Evolutionary conservation across 2,888 invertebrate genomes (phyloP), one percentile per base, ranked within the genome.

Genomic region (Cataglyphis albicans): DNA sequence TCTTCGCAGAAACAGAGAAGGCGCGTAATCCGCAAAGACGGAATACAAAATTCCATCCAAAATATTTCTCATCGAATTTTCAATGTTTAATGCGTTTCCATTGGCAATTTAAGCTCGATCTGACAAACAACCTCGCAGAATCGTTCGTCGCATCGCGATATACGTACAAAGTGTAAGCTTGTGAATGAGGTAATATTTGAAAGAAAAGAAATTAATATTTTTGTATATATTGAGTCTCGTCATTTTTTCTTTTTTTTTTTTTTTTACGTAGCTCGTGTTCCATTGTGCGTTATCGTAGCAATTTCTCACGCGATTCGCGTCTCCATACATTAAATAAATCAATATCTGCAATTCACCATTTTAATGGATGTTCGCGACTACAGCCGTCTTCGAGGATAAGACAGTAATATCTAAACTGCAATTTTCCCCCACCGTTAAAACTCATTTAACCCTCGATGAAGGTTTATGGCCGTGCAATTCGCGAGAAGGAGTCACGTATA

Each of bases 371-470:
- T 25, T 78, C 21, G 21, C 32, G 18, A 25, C 25, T 35, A 25
- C 12, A 41, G 15, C 25, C 59, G 44, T 2, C 32, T 25, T 65
- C 32, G 35, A 57, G 7, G 48, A 3, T 32, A 44, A 68, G 44
- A 78, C 68, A 59, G 59, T 44, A 68, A 78, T 35, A 70, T 44
- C 44, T 25, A 70, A 70, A 48, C 12, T n/a, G 35, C 78, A 70
- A 68, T 80, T 80, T 41, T 38, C 29, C n/a, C 12, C 35, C 25
- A 10, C n/a, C 35, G 55, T 35, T 57, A 70, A 18, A 80, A 70
- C 70, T 80, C 70, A 59, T 78, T 68, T 78, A n/a, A 12, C 15
- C 44, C 44, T 57, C 81, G 55, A 74, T 74, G 64, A 75, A 65
- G 12, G 64, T 74, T 82, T 74, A 74, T 65, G 57, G 59, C 38